Evolutionary conservation across 2,888 invertebrate species (phyloP), one percentile per base, ranked within the genome.

Genomic region (Craniophora ligustri): DNA sequence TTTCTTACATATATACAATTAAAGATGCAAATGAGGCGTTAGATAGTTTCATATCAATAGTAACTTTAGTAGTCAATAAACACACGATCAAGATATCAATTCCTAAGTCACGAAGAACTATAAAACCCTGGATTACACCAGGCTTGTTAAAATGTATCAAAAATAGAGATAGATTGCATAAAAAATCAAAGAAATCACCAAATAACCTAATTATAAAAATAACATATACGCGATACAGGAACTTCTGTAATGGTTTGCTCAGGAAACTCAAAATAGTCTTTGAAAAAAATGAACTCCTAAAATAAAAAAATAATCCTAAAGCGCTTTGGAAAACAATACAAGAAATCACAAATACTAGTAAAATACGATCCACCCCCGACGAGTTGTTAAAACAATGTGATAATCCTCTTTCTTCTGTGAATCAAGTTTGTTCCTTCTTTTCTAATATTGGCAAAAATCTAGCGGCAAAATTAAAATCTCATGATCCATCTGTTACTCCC

Each of bases 41-140:
- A 11, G 10, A 23, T 19, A 39, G 5, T 3, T 15, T 39, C 15
- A 26, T 39, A 15, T 11, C 26, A 23, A 39, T 26, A 15, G 10
- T 39, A 11, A 13, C 23, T 14, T 15, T 28, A 15, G 16, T 40
- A 10, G 21, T 26, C n/a, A 15, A 5, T n/a, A 40, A 40, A 28
- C 15, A 40, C 28, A 28, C 39, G 4, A 39, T 28, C 11, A n/a
- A 30, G 8, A 14, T 30, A 15, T 3, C 15, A 15, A 7, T 40
- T 16, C 40, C 40, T 16, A 30, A 8, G n/a, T 10, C 7, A 30
- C 15, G n/a, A 30, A 18, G 18, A 30, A 30, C 13, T 3, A 11
- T 41, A 30, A 41, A 41, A 6, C 41, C 41, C 3, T 41, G 41
- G 41, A 30, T 41, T 10, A 41, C 41, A 8, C 41, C 30, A 18